Evolutionary conservation across 2,888 invertebrate genomes (phyloP).

Genomic region (Drosophila anomelani): DNA sequence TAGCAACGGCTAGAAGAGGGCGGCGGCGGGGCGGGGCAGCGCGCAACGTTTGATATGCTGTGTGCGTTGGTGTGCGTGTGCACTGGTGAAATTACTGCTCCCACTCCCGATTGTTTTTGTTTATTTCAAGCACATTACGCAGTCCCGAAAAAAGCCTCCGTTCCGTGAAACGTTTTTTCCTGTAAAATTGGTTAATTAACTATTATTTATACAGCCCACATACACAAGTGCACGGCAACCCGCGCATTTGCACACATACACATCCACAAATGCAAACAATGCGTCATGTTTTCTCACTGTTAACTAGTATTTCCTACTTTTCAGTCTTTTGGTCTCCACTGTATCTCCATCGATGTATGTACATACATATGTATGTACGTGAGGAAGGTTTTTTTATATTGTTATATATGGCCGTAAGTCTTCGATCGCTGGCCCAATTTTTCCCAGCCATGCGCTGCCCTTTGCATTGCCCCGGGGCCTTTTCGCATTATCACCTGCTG

Average conservation of each 20-base stretch:
- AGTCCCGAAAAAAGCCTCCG: constrained; percentile 17
- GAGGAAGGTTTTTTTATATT: constrained; percentile 29
- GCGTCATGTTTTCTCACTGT: constrained; percentile 66
- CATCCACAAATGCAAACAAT: constrained; percentile 55
- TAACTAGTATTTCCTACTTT: constrained; percentile 38
- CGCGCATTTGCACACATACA: constrained; percentile 28
- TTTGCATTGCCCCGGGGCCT: constrained; percentile 16
- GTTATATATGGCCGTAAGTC: constrained; percentile 22
- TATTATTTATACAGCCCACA: constrained; percentile 29
- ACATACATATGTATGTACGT: background rate
- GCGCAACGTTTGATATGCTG: constrained; percentile 1
- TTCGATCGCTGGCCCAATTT: constrained; percentile 28
- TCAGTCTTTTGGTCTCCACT: constrained; percentile 38
- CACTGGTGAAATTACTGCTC: constrained; percentile 54
- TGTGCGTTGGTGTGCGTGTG: constrained; percentile 7
- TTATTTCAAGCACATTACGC: constrained; percentile 46
- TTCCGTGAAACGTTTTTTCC: constrained; percentile 7
- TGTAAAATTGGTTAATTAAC: constrained; percentile 20
- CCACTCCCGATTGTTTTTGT: constrained; percentile 28
- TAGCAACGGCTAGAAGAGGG: background rate
- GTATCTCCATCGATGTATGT: constrained; percentile 3
- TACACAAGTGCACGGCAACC: constrained; percentile 25
- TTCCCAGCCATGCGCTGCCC: constrained; percentile 21
- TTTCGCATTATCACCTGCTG: constrained; percentile 55
- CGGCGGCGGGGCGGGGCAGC: background rate